A percentile compares a stretch with the other conserved stretches of the same genome.
These are phyloP conservation scores for Planiliza haematocheilus DNA, from an alignment of 2,113 vertebrate genomes.

Conservation along the genomic window DNA sequence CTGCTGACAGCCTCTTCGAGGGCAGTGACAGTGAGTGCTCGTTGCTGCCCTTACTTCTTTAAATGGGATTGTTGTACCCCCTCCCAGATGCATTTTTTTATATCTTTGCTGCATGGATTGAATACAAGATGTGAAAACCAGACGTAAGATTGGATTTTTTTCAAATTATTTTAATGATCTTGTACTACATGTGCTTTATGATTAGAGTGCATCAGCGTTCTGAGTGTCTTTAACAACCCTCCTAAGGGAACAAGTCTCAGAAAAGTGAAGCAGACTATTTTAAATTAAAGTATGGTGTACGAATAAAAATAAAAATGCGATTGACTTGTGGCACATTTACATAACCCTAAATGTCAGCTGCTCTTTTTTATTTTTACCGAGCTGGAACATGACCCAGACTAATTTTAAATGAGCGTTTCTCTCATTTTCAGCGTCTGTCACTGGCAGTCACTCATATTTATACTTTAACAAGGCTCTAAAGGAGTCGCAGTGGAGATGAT, in stretches of 20 bases:
- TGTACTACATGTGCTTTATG: not conserved
- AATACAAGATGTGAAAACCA: slow-evolving; percentile 12
- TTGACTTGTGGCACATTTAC: slow-evolving; percentile 26
- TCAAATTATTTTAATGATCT: slow-evolving; percentile 6
- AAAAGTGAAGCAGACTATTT: slow-evolving; percentile 26
- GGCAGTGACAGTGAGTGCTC: slow-evolving; percentile 43
- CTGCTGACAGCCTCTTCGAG: slow-evolving; percentile 44
- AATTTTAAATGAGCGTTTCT: slow-evolving; percentile 63
- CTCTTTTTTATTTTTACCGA: slow-evolving; percentile 34
- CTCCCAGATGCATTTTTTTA: not conserved
- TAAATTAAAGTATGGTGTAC: slow-evolving; percentile 2
- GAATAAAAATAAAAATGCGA: slow-evolving; percentile 8
- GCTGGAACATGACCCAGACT: slow-evolving; percentile 54
- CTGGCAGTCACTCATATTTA: slow-evolving; percentile 22
- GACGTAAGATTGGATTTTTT: slow-evolving; percentile 12
- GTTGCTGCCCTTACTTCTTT: slow-evolving; percentile 31
- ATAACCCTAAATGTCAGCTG: slow-evolving; percentile 28
- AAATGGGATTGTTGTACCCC: not conserved
- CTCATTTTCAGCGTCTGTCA: slow-evolving; percentile 39
- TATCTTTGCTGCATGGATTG: slow-evolving; percentile 17
- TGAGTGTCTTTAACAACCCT: not conserved
- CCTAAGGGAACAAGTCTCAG: not conserved
- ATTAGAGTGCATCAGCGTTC: slow-evolving; percentile 12
- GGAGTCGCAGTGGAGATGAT: slow-evolving; percentile 47
- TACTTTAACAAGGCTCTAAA: slow-evolving; percentile 55